These are phyloP conservation scores for Chloebia gouldiae DNA, from an alignment of 2,113 vertebrate genomes.

Conservation along the genomic window DNA sequence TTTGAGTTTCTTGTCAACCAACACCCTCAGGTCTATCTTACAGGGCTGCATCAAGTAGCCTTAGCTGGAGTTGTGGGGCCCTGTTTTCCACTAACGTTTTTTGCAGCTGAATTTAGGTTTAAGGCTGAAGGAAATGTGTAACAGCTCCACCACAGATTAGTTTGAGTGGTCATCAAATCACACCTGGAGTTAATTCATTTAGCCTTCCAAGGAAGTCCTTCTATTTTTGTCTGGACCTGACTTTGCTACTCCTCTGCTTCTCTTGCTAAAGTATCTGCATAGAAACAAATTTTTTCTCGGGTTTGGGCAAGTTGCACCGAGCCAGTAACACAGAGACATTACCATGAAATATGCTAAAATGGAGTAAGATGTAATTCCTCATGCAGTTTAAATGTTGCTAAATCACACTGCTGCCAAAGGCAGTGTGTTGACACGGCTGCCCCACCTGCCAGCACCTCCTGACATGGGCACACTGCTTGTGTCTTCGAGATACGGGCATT, in stretches of 20 bases:
- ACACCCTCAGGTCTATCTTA: neutral
- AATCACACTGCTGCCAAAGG: neutral
- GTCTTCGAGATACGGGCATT: fast-evolving
- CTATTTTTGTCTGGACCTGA: neutral
- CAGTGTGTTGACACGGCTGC: neutral
- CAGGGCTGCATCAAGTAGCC: neutral
- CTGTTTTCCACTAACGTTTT: neutral
- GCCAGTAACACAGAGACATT: neutral
- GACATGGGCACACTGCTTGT: fast-evolving
- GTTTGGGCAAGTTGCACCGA: neutral
- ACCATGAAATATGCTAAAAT: neutral
- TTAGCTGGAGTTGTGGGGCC: neutral
- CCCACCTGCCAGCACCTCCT: neutral
- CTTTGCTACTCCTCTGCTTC: neutral
- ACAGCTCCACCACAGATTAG: neutral
- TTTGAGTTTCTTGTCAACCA: neutral
- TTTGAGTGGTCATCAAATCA: neutral
- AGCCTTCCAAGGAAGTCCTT: neutral
- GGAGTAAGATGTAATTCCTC: neutral
- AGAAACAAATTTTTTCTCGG: neutral
- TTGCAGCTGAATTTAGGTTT: neutral
- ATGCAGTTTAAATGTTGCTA: neutral
- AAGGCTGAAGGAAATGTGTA: neutral
- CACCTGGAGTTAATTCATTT: neutral
- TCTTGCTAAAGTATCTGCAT: neutral